A percentile compares a stretch with the other conserved stretches of the same genome.
Conservation (phyloP, 2,113 vertebrate species). For the Oncorhynchus tshawytscha region DNA sequence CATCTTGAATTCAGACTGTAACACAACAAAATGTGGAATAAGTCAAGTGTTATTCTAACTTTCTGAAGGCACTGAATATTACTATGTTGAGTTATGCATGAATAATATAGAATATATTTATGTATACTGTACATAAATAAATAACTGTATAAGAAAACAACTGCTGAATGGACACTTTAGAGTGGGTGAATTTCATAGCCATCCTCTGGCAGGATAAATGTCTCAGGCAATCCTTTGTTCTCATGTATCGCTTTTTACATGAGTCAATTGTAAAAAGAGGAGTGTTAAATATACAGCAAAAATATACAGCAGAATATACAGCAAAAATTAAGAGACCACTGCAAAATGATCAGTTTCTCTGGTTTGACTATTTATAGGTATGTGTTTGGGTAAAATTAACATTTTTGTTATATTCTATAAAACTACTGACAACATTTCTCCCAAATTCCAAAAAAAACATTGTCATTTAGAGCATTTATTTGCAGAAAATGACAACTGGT, state of each 20-base stretch:
- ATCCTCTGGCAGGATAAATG: constrained; percentile 2
- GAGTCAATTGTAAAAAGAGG: constrained; percentile 27
- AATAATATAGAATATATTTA: background rate
- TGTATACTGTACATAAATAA: background rate
- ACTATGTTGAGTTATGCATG: background rate
- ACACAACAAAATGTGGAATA: no score
- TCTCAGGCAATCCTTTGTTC: constrained; percentile 22
- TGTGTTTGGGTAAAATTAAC: constrained; percentile 4
- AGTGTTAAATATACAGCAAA: constrained; percentile 1
- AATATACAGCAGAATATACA: background rate
- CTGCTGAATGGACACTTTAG: background rate
- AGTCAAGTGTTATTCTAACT: no score
- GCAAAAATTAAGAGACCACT: no score
- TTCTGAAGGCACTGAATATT: no score
- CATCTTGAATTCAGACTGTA: no score
- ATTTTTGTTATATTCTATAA: no score
- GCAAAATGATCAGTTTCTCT: no score
- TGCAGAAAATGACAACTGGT: no score
- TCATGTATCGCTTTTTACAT: constrained; percentile 16
- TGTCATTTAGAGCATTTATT: no score
- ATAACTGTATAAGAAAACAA: background rate
- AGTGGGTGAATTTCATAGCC: background rate
- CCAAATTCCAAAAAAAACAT: no score
- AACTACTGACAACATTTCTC: no score
- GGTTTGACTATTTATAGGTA: no score